These are phyloP conservation scores for Lutjanus argentimaculatus DNA, from an alignment of 2,797 vertebrate species.

Conservation along the genomic window DNA sequence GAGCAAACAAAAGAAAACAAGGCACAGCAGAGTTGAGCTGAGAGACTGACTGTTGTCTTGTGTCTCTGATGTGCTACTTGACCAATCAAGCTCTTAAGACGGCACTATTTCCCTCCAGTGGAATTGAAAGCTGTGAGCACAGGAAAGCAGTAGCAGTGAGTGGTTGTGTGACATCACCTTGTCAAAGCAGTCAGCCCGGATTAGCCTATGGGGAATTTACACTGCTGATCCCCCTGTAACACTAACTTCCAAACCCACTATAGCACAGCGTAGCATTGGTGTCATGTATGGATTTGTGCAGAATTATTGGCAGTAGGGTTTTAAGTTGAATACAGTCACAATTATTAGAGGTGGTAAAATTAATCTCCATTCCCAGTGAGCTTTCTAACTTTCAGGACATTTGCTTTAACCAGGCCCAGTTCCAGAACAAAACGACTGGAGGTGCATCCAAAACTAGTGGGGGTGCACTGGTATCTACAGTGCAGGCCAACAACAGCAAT, in stretches of 20 bases:
- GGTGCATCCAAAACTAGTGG: no score
- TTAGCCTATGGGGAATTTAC: slow-evolving; percentile 58
- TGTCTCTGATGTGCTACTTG: slow-evolving; percentile 66
- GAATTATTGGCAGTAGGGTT: slow-evolving; percentile 24
- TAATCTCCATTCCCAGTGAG: slow-evolving; percentile 13
- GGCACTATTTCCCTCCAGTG: slow-evolving; percentile 48
- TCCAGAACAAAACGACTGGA: no score
- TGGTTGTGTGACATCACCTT: slow-evolving; percentile 61
- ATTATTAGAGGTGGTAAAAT: slow-evolving; percentile 7
- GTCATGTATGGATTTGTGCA: slow-evolving; percentile 13
- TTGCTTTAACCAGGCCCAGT: not conserved
- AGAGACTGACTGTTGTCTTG: slow-evolving; percentile 45
- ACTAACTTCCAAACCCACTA: slow-evolving; percentile 8
- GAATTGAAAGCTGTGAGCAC: slow-evolving; percentile 45
- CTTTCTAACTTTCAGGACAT: slow-evolving; percentile 2
- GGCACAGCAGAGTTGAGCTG: slow-evolving; percentile 33
- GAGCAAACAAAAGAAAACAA: slow-evolving; percentile 64
- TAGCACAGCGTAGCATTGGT: not conserved
- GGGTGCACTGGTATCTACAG: no score
- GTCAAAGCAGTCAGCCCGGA: slow-evolving; percentile 56
- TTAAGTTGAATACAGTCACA: slow-evolving; percentile 29
- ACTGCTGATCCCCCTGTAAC: slow-evolving; percentile 39
- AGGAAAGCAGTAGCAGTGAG: slow-evolving; percentile 26
- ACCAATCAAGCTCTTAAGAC: slow-evolving; percentile 68
- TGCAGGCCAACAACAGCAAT: no score